These are phyloP conservation scores for Caenorhabditis plicata DNA, from an alignment of 2,888 invertebrate genomes.

Conservation along the genomic window DNA sequence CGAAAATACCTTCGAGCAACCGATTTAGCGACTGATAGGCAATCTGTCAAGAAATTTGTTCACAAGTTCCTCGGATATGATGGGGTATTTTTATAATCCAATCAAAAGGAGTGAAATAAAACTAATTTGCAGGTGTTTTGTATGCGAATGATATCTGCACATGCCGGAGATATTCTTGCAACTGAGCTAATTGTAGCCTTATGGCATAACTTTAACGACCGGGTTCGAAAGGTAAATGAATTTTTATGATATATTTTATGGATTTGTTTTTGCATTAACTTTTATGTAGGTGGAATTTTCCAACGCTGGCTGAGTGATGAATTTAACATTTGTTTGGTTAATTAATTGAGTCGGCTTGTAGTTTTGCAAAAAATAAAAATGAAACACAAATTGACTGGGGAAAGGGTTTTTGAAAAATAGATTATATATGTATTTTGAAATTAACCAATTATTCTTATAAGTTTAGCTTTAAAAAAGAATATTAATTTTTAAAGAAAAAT, in stretches of 20 bases:
- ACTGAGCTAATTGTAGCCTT: conserved; percentile 65
- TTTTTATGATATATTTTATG: conserved; percentile 14
- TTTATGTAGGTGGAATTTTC: no score
- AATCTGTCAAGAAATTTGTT: conserved; percentile 66
- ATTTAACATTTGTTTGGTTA: no score
- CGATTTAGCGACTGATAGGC: conserved; percentile 65
- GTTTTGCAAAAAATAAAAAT: no score
- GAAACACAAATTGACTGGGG: no score
- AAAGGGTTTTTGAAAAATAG: no score
- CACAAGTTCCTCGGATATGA: conserved; percentile 66
- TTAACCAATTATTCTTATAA: no score
- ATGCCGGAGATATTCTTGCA: conserved; percentile 66
- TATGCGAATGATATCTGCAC: conserved; percentile 66
- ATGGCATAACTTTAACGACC: conserved; percentile 66
- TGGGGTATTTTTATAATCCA: conserved; percentile 18
- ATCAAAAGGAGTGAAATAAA: background rate
- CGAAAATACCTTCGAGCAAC: conserved; percentile 65
- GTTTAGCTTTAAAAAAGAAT: no score
- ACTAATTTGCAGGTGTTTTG: conserved; percentile 62
- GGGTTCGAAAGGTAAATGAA: conserved; percentile 58
- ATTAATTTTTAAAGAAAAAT: no score
- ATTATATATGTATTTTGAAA: no score
- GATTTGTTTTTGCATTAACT: conserved; percentile 17
- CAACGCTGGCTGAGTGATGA: no score
- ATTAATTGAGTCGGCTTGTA: no score